Evolutionary conservation across 2,888 invertebrate species (phyloP), one percentile per base, ranked within the genome.

Genomic region (Synergus umbraculus): DNA sequence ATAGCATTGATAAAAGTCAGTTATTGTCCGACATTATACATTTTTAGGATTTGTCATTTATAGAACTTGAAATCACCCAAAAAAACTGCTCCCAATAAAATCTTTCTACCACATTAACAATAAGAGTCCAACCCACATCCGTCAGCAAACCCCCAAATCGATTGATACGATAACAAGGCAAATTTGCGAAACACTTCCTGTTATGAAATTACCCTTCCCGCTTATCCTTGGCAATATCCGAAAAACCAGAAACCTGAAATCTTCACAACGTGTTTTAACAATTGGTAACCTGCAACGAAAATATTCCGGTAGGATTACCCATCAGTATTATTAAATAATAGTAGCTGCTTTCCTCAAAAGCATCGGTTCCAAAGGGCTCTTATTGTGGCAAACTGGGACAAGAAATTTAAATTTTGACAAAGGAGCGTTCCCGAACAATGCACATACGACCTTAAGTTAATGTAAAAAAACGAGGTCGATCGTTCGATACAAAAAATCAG

Each of bases 401-500:
- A 66, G 10, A 66, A 66, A 43, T 66, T 37, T n/a, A n/a, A 41
- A 65, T 65, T 65, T 43, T 43, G n/a, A 41, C 43, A 66, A 43
- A 66, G 49, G 76, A 63, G 29, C 18, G 63, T 60, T 43, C 37
- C 9, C 43, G 54, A n/a, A 18, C 41, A 43, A 54, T n/a, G 22
- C 13, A 76, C 29, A 18, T 4, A 7, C 8, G 63, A 76, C 76
- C 58, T 60, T 43, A 13, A 41, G 37, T 37, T 18, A 73, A 73
- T 41, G 66, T 22, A 54, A 54, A 49, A 64, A 49, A 78, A 63
- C 22, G 22, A 49, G 46, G 60, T 63, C 60, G 54, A n/a, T 65
- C 66, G 76, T 77, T 80, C 79, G 44, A 76, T 76, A 43, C 44
- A 67, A 67, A 67, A 67, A 67, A 67, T 67, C 67, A 67, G 18